Percentiles rank a stretch among this genome's conserved stretches.
phyloP scores from a whole-genome alignment of 2,888 invertebrate genomes.

The Tetragonisca angustula region DNA sequence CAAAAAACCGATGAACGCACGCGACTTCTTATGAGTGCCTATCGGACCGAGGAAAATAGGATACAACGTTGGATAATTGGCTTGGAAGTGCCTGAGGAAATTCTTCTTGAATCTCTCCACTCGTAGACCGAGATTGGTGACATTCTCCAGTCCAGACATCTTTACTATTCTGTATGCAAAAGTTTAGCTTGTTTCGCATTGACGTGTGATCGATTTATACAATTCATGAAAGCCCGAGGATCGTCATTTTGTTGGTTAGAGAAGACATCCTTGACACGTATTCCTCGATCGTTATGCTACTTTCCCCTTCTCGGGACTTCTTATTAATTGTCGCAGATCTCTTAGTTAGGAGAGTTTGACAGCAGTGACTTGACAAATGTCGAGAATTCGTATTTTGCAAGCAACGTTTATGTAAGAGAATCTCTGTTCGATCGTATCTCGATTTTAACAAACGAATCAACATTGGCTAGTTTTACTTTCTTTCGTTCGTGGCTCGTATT shows the following conservation, averaged over 20 bases:
- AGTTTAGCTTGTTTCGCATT: neutral
- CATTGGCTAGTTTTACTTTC: too few species aligned
- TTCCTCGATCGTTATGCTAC: neutral
- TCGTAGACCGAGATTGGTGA: slow-evolving; percentile 66
- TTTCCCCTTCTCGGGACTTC: neutral
- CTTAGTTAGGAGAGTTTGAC: neutral
- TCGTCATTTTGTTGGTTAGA: slow-evolving; percentile 7
- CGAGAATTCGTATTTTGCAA: neutral
- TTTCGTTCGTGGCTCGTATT: too few species aligned
- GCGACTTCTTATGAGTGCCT: slow-evolving; percentile 75
- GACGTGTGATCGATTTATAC: neutral
- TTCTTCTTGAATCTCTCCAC: slow-evolving; percentile 69
- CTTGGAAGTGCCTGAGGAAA: slow-evolving; percentile 71
- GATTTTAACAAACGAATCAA: neutral
- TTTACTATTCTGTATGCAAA: neutral
- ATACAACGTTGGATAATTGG: slow-evolving; percentile 75
- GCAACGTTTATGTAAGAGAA: neutral
- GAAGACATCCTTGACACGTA: slow-evolving; percentile 18
- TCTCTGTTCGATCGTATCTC: too few species aligned
- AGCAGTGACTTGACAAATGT: neutral
- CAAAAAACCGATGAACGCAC: slow-evolving; percentile 81
- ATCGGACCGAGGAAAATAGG: slow-evolving; percentile 79
- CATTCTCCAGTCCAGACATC: slow-evolving; percentile 71
- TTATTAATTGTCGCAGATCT: neutral
- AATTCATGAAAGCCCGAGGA: neutral